Evolutionary conservation across 2,113 vertebrate genomes (phyloP).

Genomic region (Fulica atra): DNA sequence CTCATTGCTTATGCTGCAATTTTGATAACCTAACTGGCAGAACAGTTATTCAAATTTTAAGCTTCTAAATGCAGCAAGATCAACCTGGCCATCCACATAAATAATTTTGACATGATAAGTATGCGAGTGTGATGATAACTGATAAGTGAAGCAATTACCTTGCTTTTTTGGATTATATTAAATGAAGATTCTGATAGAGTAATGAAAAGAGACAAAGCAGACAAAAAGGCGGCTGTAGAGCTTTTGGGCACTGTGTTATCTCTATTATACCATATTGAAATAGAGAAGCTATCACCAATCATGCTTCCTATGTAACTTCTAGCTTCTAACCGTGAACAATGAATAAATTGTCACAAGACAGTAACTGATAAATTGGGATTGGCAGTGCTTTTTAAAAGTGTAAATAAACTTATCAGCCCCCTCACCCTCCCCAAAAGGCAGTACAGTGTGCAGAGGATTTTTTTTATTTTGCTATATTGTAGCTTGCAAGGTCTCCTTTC

Average conservation of each 20-base stretch:
- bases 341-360: slow-evolving; percentile 87
- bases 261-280: slow-evolving; percentile 88
- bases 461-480: slow-evolving; percentile 31
- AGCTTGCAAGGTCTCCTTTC: slow-evolving; percentile 55
- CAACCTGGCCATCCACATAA: slow-evolving; percentile 86
- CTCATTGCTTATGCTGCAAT: slow-evolving; percentile 79
- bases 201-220: slow-evolving; percentile 88
- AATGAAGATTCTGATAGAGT: slow-evolving; percentile 89
- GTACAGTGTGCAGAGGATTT: slow-evolving; percentile 62
- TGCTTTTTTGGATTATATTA: slow-evolving; percentile 88
- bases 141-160: slow-evolving; percentile 89
- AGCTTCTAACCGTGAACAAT: slow-evolving; percentile 83
- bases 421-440: slow-evolving; percentile 62
- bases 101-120: slow-evolving; percentile 89
- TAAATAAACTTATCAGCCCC: slow-evolving; percentile 81
- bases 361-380: slow-evolving; percentile 87
- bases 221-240: slow-evolving; percentile 82
- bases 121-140: slow-evolving; percentile 83
- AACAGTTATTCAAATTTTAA: slow-evolving; percentile 86
- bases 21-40: slow-evolving; percentile 84
- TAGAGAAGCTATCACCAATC: slow-evolving; percentile 86
- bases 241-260: slow-evolving; percentile 86
- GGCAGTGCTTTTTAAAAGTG: slow-evolving; percentile 79
- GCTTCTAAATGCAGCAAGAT: slow-evolving; percentile 81
- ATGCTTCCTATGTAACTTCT: slow-evolving; percentile 85